Evolutionary conservation across 2,888 invertebrate species (phyloP), one percentile per base, ranked within the genome.

Genomic region (Limnephilus marmoratus): DNA sequence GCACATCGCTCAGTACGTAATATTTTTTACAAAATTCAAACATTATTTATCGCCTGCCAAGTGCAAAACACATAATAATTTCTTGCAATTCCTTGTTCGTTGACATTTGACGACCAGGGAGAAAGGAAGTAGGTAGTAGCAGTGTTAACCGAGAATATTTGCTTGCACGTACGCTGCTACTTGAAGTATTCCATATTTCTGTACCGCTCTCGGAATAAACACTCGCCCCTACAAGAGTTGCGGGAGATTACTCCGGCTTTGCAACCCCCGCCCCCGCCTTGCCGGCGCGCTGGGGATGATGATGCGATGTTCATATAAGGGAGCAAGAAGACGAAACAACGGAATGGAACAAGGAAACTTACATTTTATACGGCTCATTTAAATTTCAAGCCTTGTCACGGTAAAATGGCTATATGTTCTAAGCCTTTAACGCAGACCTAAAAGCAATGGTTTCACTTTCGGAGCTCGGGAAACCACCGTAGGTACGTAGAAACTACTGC

Each of bases 201-300:
- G 91, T 91, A 41, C 81, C 81, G 68, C 68, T 68, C 68, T 68
- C 68, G 68, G 68, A 68, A 68, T 68, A 68, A 91, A 91, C 91
- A 91, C 91, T 91, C 88, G 86, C 29, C 86, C 86, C 86, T 53
- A 82, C 83, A 81, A 90, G 90, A 90, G 82, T 90, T 82, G 90
- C 90, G n/a, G 90, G 31, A 90, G 90, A 90, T 90, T 90, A 90
- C 90, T 81, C 41, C 82, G 90, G 90, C 90, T 90, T 90, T 90
- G 90, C 37, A 41, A n/a, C 24, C 68, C 68, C 68, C 68, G 5
- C 49, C 49, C 49, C 0, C 13, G 0, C 49, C 3, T 45, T n/a
- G 2, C 34, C 83, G 37, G 83, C 24, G 24, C 68, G 18, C 68
- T 1, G 37, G 83, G 37, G 15, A 83, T 83, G 86, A 86, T 86